These are phyloP conservation scores for Formica aserva DNA, from an alignment of 2,888 invertebrate genomes.

Conservation along the genomic window DNA sequence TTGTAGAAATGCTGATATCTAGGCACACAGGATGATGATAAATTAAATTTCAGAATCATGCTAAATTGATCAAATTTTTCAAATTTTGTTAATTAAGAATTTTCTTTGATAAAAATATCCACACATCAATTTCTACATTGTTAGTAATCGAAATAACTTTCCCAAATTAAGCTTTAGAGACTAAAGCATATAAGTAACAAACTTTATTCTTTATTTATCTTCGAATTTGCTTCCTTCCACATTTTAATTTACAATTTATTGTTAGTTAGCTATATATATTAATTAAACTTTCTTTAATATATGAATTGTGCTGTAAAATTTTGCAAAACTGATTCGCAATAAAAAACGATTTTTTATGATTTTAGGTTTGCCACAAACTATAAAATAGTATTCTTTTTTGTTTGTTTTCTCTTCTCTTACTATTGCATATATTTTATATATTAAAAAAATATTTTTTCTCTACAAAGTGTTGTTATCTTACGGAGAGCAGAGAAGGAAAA, in stretches of 20 bases:
- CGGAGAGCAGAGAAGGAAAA: slow-evolving; percentile 1
- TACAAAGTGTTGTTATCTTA: slow-evolving; percentile 18
- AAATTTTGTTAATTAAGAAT: background rate
- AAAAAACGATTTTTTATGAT: slow-evolving; percentile 6
- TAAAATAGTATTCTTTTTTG: background rate
- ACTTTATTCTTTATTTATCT: background rate
- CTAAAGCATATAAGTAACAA: background rate
- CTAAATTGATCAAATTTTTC: background rate
- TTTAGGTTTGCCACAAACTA: background rate
- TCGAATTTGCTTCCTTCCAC: background rate
- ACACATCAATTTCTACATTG: background rate
- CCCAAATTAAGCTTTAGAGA: background rate
- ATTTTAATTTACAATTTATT: slow-evolving; percentile 2
- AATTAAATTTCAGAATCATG: background rate
- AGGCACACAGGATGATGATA: background rate
- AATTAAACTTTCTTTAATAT: background rate
- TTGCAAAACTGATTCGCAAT: background rate
- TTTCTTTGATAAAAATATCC: background rate
- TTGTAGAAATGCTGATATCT: background rate
- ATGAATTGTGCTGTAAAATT: background rate
- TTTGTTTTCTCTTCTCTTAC: background rate
- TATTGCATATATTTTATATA: background rate
- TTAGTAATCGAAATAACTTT: background rate
- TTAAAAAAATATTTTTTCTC: background rate
- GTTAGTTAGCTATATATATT: background rate